Conservation (phyloP, 2,888 invertebrate species). For the Drosophila histrio region DNA sequence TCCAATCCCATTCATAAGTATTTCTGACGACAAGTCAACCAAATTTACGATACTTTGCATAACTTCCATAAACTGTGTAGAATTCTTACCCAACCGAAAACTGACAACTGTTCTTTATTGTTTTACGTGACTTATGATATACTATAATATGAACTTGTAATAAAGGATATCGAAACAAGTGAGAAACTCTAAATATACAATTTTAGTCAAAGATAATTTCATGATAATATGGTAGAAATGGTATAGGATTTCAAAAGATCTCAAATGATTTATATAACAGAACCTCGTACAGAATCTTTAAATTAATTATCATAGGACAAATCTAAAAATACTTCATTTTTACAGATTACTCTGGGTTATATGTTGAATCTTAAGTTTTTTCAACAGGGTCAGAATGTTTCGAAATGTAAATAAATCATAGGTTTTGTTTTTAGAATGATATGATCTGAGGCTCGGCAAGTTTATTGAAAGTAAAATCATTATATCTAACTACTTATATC, state of each 20-base stretch:
- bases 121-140: conserved; percentile 31
- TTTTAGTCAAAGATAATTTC: not conserved
- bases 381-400: too few relatives aligned
- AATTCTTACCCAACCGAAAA: not conserved
- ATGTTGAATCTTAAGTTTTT: too few relatives aligned
- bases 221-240: too few relatives aligned
- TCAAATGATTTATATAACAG: too few relatives aligned
- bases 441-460: too few relatives aligned
- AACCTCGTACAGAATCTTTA: not conserved
- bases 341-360: not conserved
- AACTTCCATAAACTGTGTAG: conserved; percentile 23
- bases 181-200: not conserved
- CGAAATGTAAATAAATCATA: too few relatives aligned
- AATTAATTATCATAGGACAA: not conserved
- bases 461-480: too few relatives aligned
- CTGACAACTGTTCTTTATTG: conserved; percentile 13
- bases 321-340: not conserved
- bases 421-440: too few relatives aligned
- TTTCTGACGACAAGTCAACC: not conserved
- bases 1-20: not conserved
- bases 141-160: not conserved
- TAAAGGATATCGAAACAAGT: not conserved
- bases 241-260: too few relatives aligned
- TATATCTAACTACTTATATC: too few relatives aligned
- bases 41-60: conserved; percentile 33